Conservation (phyloP, 2,888 invertebrate species). For the Andricus quercusramuli region DNA sequence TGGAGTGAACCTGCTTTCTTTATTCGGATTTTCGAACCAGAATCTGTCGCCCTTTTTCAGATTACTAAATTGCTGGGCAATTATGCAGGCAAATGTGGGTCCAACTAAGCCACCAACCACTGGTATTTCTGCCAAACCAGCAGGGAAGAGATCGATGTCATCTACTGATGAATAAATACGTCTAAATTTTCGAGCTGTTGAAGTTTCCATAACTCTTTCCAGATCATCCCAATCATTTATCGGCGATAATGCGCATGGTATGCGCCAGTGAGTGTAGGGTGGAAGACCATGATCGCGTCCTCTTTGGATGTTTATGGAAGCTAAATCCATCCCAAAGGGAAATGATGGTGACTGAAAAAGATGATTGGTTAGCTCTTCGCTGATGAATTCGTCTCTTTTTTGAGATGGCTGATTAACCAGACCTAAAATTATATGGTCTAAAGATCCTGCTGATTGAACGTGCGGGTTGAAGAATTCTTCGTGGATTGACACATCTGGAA, state of each 20-base stretch:
- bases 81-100: constrained; percentile 92
- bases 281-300: constrained; percentile 93
- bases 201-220: constrained; percentile 84
- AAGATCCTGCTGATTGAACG: constrained; percentile 88
- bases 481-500: constrained; percentile 88
- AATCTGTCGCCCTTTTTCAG: constrained; percentile 89
- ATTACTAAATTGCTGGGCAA: constrained; percentile 91
- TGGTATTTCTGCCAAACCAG: constrained; percentile 90
- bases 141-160: constrained; percentile 92
- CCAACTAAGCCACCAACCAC: constrained; percentile 90
- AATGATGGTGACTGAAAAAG: constrained; percentile 87
- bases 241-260: constrained; percentile 87
- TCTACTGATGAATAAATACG: constrained; percentile 83
- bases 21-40: constrained; percentile 88
- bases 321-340: constrained; percentile 91
- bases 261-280: constrained; percentile 88
- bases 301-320: constrained; percentile 92
- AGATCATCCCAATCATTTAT: constrained; percentile 87
- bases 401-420: constrained; percentile 89
- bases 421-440: constrained; percentile 89
- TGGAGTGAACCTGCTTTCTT: constrained; percentile 87
- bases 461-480: constrained; percentile 85
- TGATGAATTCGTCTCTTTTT: constrained; percentile 90
- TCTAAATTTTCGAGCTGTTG: constrained; percentile 83
- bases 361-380: constrained; percentile 90